Evolutionary conservation across 2,797 vertebrate species (phyloP).

Genomic region (Amblyopsis hoosieri): DNA sequence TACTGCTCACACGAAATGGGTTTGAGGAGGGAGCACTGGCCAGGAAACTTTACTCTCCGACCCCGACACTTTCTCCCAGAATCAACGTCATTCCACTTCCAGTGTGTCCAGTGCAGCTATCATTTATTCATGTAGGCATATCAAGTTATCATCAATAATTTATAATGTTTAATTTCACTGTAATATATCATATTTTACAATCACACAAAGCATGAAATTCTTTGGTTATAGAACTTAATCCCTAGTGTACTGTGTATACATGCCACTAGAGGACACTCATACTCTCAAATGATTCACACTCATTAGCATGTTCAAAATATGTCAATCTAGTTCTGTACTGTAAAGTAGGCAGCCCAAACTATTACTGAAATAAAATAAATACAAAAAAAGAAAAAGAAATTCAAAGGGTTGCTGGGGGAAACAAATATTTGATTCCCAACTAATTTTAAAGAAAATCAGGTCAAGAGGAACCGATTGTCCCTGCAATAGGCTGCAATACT

Average conservation of each 20-base stretch:
- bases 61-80: not conserved
- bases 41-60: slow-evolving; percentile 5
- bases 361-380: too few species aligned
- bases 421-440: too few species aligned
- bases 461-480: too few species aligned
- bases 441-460: not conserved
- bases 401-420: too few species aligned
- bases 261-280: slow-evolving; percentile 51
- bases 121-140: too few species aligned
- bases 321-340: too few species aligned
- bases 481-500: too few species aligned
- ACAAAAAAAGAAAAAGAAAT: too few species aligned
- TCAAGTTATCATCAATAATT: too few species aligned
- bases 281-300: not conserved
- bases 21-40: not conserved
- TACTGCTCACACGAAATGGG: slow-evolving; percentile 20
- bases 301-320: not conserved
- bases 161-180: not conserved
- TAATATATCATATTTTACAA: not conserved
- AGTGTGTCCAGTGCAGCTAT: too few species aligned
- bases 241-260: slow-evolving; percentile 3
- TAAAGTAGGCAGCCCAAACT: too few species aligned
- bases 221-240: not conserved
- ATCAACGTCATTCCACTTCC: not conserved
- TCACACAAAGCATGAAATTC: too few species aligned